A percentile compares a stretch with the other conserved stretches of the same genome.
phyloP scores from a whole-genome alignment of 2,113 vertebrate genomes.

The Piprites chloris region DNA sequence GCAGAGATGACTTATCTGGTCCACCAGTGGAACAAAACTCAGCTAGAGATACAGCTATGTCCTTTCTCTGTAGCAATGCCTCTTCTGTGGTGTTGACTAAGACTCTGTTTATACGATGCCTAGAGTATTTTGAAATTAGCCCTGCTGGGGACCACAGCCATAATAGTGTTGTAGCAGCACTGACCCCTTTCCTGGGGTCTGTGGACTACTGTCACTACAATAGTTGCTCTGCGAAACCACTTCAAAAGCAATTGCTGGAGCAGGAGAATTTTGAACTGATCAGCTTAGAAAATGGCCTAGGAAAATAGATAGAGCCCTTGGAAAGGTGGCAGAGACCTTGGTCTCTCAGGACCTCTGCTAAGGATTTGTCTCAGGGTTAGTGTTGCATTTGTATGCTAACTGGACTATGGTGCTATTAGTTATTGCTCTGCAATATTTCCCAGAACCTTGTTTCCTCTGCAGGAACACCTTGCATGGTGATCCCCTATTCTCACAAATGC shows the following conservation, averaged over 20 bases:
- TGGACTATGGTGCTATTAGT: not conserved
- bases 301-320: not conserved
- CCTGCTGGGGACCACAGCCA: not conserved
- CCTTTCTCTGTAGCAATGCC: not conserved
- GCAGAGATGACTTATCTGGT: not conserved
- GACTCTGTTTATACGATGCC: too few species aligned
- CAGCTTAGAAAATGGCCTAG: not conserved
- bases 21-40: not conserved
- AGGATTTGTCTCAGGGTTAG: not conserved
- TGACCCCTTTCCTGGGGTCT: not conserved
- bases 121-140: not conserved
- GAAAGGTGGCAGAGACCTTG: not conserved
- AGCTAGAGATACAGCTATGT: not conserved
- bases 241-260: not conserved
- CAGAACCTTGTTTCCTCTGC: not conserved
- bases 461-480: not conserved
- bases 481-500: not conserved
- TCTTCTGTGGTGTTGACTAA: not conserved
- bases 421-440: not conserved
- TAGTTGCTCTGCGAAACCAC: not conserved
- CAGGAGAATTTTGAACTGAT: not conserved
- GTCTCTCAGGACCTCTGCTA: not conserved
- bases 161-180: not conserved
- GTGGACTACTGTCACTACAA: not conserved
- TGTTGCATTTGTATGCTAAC: not conserved